Conservation (phyloP, 2,888 invertebrate genomes). For the Cyclophora punctaria region DNA sequence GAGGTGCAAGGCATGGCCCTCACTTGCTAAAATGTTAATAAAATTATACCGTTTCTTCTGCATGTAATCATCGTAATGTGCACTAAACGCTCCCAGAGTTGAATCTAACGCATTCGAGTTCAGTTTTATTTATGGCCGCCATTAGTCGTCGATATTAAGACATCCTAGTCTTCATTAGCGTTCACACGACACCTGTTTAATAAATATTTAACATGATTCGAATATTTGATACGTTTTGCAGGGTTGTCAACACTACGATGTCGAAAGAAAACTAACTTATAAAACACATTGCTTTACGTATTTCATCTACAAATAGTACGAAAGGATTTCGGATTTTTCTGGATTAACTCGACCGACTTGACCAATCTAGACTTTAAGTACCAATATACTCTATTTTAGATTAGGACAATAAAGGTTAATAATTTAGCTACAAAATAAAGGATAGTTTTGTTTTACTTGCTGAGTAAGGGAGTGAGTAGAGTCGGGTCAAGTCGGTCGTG, state of each 20-base stretch:
- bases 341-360: too few relatives aligned
- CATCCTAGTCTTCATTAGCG: conserved; percentile 40
- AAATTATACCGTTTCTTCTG: conserved; percentile 44
- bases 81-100: conserved; percentile 39
- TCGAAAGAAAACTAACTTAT: background rate
- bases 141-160: conserved; percentile 49
- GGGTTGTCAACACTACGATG: conserved; percentile 21
- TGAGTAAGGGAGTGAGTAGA: conserved; percentile 7
- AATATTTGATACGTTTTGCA: conserved; percentile 13
- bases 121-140: conserved; percentile 42
- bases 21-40: conserved; percentile 50
- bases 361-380: too few relatives aligned
- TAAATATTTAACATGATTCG: too few relatives aligned
- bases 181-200: conserved; percentile 33
- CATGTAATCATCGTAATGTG: conserved; percentile 30
- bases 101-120: conserved; percentile 44
- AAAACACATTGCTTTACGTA: too few relatives aligned
- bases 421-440: too few relatives aligned
- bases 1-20: conserved; percentile 14
- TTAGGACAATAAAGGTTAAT: too few relatives aligned
- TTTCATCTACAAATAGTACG: too few relatives aligned
- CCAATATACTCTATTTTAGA: too few relatives aligned
- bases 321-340: too few relatives aligned
- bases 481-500: conserved; percentile 64
- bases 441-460: conserved; percentile 11